Conservation (phyloP, 2,797 vertebrate genomes). For the Cetoscarus ocellatus region DNA sequence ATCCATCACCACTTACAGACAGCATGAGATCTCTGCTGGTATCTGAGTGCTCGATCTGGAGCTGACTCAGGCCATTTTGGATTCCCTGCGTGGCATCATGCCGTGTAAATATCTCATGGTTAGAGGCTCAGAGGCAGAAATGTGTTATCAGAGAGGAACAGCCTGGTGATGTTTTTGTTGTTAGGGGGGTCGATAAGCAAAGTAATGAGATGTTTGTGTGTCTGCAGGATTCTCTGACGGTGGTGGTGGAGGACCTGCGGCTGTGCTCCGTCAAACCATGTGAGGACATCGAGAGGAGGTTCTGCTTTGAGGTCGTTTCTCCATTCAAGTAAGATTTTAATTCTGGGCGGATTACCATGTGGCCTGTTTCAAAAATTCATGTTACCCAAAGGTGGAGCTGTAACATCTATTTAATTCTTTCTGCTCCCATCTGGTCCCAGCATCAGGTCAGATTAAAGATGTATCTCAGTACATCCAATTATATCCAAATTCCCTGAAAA, state of each 20-base stretch:
- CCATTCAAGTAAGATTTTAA: constrained; percentile 91
- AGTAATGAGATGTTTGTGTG: constrained; percentile 27
- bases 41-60: constrained; percentile 14
- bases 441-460: background rate
- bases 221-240: constrained; percentile 92
- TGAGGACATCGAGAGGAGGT: constrained; percentile 97
- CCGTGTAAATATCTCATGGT: constrained; percentile 24
- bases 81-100: constrained; percentile 16
- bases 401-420: background rate
- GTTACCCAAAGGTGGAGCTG: background rate
- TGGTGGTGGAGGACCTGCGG: constrained; percentile 96
- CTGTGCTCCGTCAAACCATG: constrained; percentile 96
- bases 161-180: constrained; percentile 1
- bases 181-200: background rate
- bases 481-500: background rate
- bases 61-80: constrained; percentile 8
- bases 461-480: background rate
- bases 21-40: background rate
- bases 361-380: background rate
- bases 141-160: constrained; percentile 11
- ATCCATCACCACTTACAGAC: constrained; percentile 20
- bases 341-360: background rate
- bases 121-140: background rate
- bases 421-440: background rate
- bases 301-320: constrained; percentile 98